Evolutionary conservation across 2,888 invertebrate genomes (phyloP), one percentile per base, ranked within the genome.

Genomic region (Pyrrhosoma nymphula): DNA sequence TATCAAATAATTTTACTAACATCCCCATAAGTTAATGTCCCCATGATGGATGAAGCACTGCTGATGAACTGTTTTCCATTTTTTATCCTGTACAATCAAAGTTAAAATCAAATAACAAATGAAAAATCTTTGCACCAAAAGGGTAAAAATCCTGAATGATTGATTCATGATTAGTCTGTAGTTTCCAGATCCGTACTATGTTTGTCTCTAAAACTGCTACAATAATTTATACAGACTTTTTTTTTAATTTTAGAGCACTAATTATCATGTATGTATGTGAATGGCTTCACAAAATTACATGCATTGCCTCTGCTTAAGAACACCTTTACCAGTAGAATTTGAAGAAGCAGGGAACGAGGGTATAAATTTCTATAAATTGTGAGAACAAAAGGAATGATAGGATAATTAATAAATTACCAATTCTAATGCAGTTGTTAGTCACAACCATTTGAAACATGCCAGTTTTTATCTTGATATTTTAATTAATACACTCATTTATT

Each of bases 401-500:
- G 60, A 20, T 56, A 35, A 60, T 60, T 35, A n/a, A 35, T 16
- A 91, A n/a, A 16, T 35, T 4, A 60, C 39, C 56, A 91, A 91
- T 60, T 35, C 60, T 14, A 35, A 35, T 35, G 35, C 30, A 82
- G 35, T 60, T 16, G 35, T 91, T 35, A 91, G 90, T 35, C 60
- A 35, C n/a, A 56, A 60, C 60, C 60, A 60, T 55, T 60, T 60
- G 39, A 26, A 60, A 47, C 30, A 93, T 69, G 47, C 82, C 35
- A 35, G 12, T 47, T 93, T n/a, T 69, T 75, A 47, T 55, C 63
- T 93, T 47, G n/a, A 69, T 55, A n/a, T 69, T 93, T 55, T n/a
- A 93, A n/a, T 93, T 75, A 69, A 69, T 93, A 75, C 93, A 35
- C 4, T 93, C 93, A 93, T n/a, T 93, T 93, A 47, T 69, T 69